Evolutionary conservation across 1,140 invertebrate species (phyloP).

Genomic region (Diabrotica undecimpunctata): DNA sequence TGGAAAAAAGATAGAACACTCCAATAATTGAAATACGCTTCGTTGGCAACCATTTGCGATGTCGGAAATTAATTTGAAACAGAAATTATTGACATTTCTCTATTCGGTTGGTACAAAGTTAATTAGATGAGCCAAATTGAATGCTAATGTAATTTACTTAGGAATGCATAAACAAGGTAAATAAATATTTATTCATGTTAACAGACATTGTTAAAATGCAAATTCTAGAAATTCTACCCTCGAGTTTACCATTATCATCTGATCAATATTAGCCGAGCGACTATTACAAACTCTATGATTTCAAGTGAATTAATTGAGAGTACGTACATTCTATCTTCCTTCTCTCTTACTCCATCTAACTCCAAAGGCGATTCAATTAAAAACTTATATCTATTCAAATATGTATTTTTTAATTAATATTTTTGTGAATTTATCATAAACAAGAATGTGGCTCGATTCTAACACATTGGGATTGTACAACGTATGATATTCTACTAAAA

Average conservation of each 20-base stretch:
- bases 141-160: slow-evolving; percentile 32
- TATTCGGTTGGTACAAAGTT: slow-evolving; percentile 12
- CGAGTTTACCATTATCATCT: slow-evolving; percentile 13
- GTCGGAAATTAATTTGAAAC: slow-evolving; percentile 18
- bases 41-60: slow-evolving; percentile 4
- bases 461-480: too few relatives aligned
- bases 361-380: too few relatives aligned
- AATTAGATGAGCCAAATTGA: slow-evolving; percentile 24
- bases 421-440: too few relatives aligned
- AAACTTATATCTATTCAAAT: too few relatives aligned
- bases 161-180: slow-evolving; percentile 34
- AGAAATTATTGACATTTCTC: slow-evolving; percentile 11
- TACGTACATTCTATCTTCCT: neutral
- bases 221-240: slow-evolving; percentile 33
- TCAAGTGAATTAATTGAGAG: neutral
- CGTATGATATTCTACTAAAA: too few relatives aligned
- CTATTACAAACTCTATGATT: slow-evolving; percentile 3
- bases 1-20: neutral
- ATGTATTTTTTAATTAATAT: too few relatives aligned
- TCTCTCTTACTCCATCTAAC: too few relatives aligned
- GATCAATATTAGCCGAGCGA: slow-evolving; percentile 8
- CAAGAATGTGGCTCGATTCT: too few relatives aligned
- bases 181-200: slow-evolving; percentile 37
- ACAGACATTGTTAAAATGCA: slow-evolving; percentile 35
- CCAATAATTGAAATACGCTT: slow-evolving; percentile 2